These are phyloP conservation scores for Athetis lepigone DNA, from an alignment of 2,888 invertebrate genomes.

Conservation along the genomic window DNA sequence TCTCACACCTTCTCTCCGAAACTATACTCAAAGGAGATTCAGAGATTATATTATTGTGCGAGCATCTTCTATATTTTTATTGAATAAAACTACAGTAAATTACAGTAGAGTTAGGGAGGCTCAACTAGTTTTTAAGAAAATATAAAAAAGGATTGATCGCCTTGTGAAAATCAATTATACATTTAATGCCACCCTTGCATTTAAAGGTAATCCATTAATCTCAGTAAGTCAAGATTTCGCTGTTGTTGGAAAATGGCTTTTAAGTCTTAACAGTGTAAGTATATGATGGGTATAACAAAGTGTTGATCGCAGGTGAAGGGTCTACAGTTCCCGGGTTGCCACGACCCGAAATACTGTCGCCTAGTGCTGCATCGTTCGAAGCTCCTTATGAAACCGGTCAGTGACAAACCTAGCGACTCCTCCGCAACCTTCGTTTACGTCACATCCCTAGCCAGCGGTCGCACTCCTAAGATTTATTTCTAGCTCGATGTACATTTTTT, in stretches of 20 bases:
- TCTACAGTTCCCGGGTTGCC: constrained; percentile 98
- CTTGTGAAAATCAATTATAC: neutral
- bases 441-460: constrained; percentile 73
- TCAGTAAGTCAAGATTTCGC: constrained; percentile 2
- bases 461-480: constrained; percentile 71
- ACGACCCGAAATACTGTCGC: constrained; percentile 98
- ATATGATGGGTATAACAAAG: constrained; percentile 77
- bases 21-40: constrained; percentile 37
- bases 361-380: constrained; percentile 99
- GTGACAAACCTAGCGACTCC: constrained; percentile 83
- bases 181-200: neutral
- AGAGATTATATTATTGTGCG: constrained; percentile 28
- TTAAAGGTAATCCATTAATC: constrained; percentile 20
- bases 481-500: constrained; percentile 73
- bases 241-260: constrained; percentile 10
- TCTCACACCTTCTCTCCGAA: constrained; percentile 42
- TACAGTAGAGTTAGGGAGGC: neutral
- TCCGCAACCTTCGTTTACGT: constrained; percentile 64
- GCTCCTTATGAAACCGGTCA: constrained; percentile 99
- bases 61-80: constrained; percentile 6
- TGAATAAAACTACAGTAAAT: neutral
- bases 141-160: neutral
- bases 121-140: neutral
- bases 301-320: constrained; percentile 96
- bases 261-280: constrained; percentile 63